A percentile compares a stretch with the other conserved stretches of the same genome.
These are phyloP conservation scores for Noctua janthe DNA, from an alignment of 2,888 invertebrate genomes.

Conservation along the genomic window DNA sequence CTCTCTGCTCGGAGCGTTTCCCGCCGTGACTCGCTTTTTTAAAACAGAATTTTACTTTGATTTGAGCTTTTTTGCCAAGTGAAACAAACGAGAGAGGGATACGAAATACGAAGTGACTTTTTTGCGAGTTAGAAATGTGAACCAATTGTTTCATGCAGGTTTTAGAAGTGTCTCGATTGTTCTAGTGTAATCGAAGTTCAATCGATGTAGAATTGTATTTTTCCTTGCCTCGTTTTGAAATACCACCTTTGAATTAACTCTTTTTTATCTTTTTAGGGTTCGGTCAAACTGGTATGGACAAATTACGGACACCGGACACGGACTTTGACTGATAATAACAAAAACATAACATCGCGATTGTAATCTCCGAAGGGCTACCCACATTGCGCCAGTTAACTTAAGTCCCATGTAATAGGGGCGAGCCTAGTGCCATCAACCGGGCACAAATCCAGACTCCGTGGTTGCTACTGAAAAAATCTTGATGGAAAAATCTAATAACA, in stretches of 20 bases:
- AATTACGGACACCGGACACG: no score
- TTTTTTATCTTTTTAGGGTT: background rate
- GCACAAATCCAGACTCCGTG: no score
- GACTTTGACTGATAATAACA: no score
- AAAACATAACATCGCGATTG: no score
- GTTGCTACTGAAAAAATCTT: no score
- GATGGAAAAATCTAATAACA: no score
- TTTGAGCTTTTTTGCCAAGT: slow-evolving; percentile 26
- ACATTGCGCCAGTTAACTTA: no score
- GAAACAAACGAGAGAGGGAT: background rate
- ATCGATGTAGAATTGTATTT: background rate
- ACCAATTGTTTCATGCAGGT: background rate
- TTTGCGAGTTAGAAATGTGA: slow-evolving; percentile 15
- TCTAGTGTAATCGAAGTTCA: background rate
- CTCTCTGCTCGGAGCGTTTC: slow-evolving; percentile 35
- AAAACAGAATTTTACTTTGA: slow-evolving; percentile 33
- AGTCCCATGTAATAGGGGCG: no score
- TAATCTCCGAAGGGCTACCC: no score
- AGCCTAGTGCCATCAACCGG: no score
- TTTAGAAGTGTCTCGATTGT: background rate
- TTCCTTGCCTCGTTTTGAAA: background rate
- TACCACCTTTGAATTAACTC: background rate
- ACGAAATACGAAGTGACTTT: background rate
- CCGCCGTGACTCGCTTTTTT: slow-evolving; percentile 27
- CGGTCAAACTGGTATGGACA: background rate